Evolutionary conservation across 2,113 vertebrate species (phyloP), one percentile per base, ranked within the genome.

Genomic region (Zosterops pallidus): DNA sequence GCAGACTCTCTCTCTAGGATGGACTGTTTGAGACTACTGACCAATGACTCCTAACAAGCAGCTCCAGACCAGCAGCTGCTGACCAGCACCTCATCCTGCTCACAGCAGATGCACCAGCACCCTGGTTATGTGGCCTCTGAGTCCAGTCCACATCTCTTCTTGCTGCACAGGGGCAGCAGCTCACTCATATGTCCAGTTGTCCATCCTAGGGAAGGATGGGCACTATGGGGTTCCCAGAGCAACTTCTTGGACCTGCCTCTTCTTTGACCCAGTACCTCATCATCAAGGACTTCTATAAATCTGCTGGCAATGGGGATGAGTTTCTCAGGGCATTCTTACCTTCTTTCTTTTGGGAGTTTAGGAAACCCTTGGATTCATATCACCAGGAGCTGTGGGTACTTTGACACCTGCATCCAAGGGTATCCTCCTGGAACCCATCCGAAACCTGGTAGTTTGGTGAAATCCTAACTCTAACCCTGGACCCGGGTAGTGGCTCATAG

Each of bases 401-500:
- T 69, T 71, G 23, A 39, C 46, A 53, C 2, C 15, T 41, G 11
- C 9, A 12, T 62, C 31, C n/a, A 68, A 33, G 20, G 17, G 7
- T 67, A 71, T 84, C 11, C 17, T 83, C 29, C 37, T 60, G 81
- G 49, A 84, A n/a, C 25, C 62, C 29, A 69, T 19, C 23, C 47
- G 44, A 78, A 44, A 70, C 6, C 12, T 50, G 33, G 39, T 12
- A 0, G 0, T 50, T 57, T 57, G 35, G 29, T 55, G 31, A 56
- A 76, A 39, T 39, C 37, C 37, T 39, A 39, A 62, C 25, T 12
- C 39, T 39, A 39, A 39, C 39, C 39, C 39, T 90, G 59, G 26
- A 37, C 14, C 18, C 44, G 9, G 22, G 14, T 1, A 0, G 14
- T 1, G 1, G 46, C 6, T 1, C 8, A 6, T 14, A 25, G 29